Percentiles rank a stretch among this genome's conserved stretches.
Conservation (phyloP, 2,113 vertebrate species). For the Leptodactylus fuscus region DNA sequence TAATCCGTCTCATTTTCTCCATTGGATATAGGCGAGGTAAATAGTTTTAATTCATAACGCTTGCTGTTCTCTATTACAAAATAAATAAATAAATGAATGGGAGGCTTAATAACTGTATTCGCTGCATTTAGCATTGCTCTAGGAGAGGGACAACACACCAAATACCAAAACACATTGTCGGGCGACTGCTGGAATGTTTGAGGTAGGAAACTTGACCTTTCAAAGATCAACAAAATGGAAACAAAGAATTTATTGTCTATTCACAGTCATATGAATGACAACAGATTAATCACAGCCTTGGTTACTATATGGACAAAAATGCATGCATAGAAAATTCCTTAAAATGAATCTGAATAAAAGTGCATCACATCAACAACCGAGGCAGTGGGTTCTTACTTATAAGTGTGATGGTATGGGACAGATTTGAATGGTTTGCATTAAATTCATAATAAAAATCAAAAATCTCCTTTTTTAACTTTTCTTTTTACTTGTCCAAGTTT, state of each 20-base stretch:
- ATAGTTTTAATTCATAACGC: conserved; percentile 59
- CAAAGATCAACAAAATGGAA: conserved; percentile 65
- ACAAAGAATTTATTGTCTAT: conserved; percentile 65
- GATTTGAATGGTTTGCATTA: not conserved
- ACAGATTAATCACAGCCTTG: conserved; percentile 16
- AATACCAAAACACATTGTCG: conserved; percentile 69
- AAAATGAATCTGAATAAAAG: conserved; percentile 74
- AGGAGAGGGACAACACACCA: conserved; percentile 66
- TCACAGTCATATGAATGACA: conserved; percentile 53
- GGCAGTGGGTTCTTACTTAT: conserved; percentile 37
- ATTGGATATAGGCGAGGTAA: conserved; percentile 48
- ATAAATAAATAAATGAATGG: conserved; percentile 56
- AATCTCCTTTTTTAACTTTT: too few relatives aligned
- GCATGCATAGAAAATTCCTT: conserved; percentile 59
- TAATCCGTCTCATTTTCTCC: conserved; percentile 55
- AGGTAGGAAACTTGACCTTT: conserved; percentile 68
- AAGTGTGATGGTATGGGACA: too few relatives aligned
- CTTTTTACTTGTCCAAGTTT: too few relatives aligned
- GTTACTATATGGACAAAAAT: conserved; percentile 19
- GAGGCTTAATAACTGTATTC: conserved; percentile 60
- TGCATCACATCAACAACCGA: conserved; percentile 58
- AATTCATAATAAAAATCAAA: too few relatives aligned
- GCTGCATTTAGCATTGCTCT: conserved; percentile 72
- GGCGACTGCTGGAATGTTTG: conserved; percentile 66
- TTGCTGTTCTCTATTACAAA: conserved; percentile 63